phyloP scores from a whole-genome alignment of 2,888 invertebrate species.

The Ptilodon capucinus region DNA sequence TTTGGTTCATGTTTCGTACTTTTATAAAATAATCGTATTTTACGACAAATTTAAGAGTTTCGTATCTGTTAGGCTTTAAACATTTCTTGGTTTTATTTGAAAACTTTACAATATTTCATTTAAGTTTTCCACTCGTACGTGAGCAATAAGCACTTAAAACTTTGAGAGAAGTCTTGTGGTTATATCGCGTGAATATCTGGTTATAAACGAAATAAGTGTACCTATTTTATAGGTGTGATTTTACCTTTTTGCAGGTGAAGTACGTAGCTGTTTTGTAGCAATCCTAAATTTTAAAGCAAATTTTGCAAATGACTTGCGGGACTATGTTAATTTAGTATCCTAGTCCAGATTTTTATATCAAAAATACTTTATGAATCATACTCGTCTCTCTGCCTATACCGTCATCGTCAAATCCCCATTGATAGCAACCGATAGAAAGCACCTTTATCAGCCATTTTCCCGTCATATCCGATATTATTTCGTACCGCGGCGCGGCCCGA shows the following conservation, averaged over 20 bases:
- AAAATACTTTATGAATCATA: neutral
- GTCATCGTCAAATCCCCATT: constrained; percentile 20
- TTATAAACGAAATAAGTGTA: neutral
- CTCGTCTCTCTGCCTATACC: constrained; percentile 15
- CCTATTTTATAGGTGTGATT: neutral
- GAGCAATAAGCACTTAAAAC: constrained; percentile 15
- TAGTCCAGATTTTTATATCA: too few species aligned
- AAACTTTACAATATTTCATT: constrained; percentile 24
- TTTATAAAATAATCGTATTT: neutral
- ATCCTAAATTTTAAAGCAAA: neutral
- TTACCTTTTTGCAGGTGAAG: neutral
- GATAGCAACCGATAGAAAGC: constrained; percentile 37
- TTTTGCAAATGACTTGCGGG: neutral
- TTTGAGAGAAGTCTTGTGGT: constrained; percentile 4
- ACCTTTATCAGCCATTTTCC: constrained; percentile 52
- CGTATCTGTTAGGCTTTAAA: neutral
- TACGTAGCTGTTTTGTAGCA: neutral
- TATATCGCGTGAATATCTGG: constrained; percentile 9
- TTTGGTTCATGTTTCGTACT: neutral
- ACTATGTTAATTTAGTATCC: neutral
- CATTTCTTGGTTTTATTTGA: constrained; percentile 18
- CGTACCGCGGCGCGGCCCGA: constrained; percentile 35
- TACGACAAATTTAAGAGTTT: neutral
- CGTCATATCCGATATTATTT: constrained; percentile 53
- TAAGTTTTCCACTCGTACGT: constrained; percentile 23